Conservation (phyloP, 1,140 invertebrate species). For the Aphaenogaster ashmeadi region DNA sequence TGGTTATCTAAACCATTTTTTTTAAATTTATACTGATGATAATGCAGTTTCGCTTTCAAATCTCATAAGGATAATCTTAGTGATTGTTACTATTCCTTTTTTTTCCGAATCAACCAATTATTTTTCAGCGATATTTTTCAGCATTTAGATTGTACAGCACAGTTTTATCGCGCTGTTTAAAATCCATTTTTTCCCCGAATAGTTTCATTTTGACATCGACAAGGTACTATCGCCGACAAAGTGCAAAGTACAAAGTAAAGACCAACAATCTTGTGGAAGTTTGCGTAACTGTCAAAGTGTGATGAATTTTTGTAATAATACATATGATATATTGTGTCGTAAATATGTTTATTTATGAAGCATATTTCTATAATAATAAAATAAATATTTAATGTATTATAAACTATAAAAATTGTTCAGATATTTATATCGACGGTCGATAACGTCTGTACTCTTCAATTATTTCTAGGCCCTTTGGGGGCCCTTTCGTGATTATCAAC, state of each 20-base stretch:
- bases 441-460: not conserved
- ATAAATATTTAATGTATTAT: not conserved
- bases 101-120: not conserved
- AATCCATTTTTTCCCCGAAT: not conserved
- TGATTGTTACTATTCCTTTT: not conserved
- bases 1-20: not conserved
- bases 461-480: not conserved
- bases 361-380: not conserved
- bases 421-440: not conserved
- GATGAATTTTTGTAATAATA: not conserved
- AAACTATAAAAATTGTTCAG: not conserved
- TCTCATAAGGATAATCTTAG: not conserved
- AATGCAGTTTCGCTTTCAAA: not conserved
- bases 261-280: not conserved
- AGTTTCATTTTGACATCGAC: not conserved
- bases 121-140: not conserved
- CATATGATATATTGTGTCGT: not conserved
- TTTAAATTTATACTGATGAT: not conserved
- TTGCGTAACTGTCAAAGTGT: not conserved
- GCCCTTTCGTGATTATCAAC: no score
- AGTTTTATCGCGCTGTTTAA: not conserved
- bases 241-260: not conserved
- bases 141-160: not conserved
- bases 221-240: no score
- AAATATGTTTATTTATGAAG: not conserved